A percentile compares a stretch with the other conserved stretches of the same genome.
Conservation (phyloP, 2,113 vertebrate genomes). For the Plecotus auritus region DNA sequence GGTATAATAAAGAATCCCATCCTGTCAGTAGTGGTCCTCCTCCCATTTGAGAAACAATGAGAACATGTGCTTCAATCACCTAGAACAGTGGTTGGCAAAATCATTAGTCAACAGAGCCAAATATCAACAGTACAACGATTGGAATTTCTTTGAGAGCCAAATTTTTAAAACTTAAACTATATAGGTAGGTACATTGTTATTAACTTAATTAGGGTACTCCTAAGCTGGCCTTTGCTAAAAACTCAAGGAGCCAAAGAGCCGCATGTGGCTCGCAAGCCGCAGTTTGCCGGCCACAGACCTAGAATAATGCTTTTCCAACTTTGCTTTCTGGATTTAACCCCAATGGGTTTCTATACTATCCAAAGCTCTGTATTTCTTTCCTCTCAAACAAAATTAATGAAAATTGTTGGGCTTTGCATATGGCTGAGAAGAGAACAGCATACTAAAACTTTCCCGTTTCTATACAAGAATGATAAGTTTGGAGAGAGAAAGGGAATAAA, state of each 20-base stretch:
- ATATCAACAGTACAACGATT: too few species aligned
- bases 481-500: neutral
- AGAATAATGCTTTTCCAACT: neutral
- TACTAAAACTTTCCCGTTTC: neutral
- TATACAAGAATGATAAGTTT: neutral
- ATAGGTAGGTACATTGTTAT: too few species aligned
- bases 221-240: too few species aligned
- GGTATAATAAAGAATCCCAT: neutral
- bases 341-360: neutral
- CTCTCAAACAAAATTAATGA: conserved; percentile 11
- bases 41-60: neutral
- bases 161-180: too few species aligned
- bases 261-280: too few species aligned
- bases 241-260: too few species aligned
- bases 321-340: neutral
- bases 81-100: too few species aligned
- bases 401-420: neutral
- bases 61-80: neutral
- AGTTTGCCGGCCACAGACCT: too few species aligned
- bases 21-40: neutral
- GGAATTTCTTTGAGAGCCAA: too few species aligned
- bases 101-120: too few species aligned
- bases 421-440: neutral
- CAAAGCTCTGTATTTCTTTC: neutral
- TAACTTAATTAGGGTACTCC: too few species aligned